Evolutionary conservation across 1,140 invertebrate genomes (phyloP).

Genomic region (Samia ricini): DNA sequence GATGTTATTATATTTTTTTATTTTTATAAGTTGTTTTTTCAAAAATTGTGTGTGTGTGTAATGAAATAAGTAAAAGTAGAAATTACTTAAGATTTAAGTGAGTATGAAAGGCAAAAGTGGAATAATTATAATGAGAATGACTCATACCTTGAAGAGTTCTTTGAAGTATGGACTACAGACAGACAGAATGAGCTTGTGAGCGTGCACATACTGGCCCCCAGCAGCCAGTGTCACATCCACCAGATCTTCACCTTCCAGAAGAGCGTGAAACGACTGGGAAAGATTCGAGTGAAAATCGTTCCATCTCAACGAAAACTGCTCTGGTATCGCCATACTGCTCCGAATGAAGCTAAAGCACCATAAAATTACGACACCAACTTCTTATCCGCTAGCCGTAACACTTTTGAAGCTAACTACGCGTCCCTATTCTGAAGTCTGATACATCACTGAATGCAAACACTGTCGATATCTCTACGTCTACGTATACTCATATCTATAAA

Average conservation of each 20-base stretch:
- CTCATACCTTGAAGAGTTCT: slow-evolving; percentile 84
- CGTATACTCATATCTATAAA: slow-evolving; percentile 32
- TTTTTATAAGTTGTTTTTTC: too few species aligned
- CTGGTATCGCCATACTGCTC: slow-evolving; percentile 63
- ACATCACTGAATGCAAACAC: slow-evolving; percentile 53
- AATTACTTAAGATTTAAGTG: too few species aligned
- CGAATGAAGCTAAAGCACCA: slow-evolving; percentile 37
- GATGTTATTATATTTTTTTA: too few species aligned
- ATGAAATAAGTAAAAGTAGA: too few species aligned
- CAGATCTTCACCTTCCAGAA: slow-evolving; percentile 82
- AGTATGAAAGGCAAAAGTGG: too few species aligned
- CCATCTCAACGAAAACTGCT: slow-evolving; percentile 91
- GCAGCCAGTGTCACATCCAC: slow-evolving; percentile 87
- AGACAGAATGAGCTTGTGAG: slow-evolving; percentile 85
- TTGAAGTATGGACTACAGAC: slow-evolving; percentile 86
- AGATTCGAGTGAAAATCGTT: slow-evolving; percentile 91
- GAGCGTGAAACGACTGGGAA: slow-evolving; percentile 82
- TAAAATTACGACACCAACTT: slow-evolving; percentile 18
- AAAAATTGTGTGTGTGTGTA: too few species aligned
- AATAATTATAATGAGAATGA: slow-evolving; percentile 26
- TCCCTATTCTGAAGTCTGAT: slow-evolving; percentile 66
- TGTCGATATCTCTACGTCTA: slow-evolving; percentile 23
- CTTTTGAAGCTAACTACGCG: slow-evolving; percentile 67
- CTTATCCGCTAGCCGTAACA: slow-evolving; percentile 27
- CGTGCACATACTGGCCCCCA: slow-evolving; percentile 83